These are phyloP conservation scores for Lates calcarifer DNA, from an alignment of 2,113 vertebrate species.

Conservation along the genomic window DNA sequence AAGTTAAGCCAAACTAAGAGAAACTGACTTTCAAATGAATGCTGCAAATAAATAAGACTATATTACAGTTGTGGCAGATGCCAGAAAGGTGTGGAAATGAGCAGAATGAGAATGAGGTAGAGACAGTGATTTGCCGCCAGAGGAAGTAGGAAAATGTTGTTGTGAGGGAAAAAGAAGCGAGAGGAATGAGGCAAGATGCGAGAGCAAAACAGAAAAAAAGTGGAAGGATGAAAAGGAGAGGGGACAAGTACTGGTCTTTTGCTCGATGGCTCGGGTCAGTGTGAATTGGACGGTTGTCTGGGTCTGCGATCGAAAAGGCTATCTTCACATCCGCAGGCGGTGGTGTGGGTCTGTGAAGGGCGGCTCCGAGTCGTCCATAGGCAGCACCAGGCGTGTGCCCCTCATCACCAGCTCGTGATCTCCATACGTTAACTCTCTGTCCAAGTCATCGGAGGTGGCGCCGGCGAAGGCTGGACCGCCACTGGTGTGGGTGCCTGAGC, in stretches of 20 bases:
- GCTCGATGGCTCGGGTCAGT: constrained; percentile 46
- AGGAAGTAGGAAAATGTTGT: constrained; percentile 46
- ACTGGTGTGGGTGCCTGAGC: constrained; percentile 74
- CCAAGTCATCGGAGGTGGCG: constrained; percentile 86
- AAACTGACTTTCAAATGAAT: constrained; percentile 30
- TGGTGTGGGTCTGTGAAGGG: constrained; percentile 81
- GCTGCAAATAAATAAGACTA: constrained; percentile 64
- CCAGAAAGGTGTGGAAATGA: constrained; percentile 48
- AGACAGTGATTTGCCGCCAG: constrained; percentile 53
- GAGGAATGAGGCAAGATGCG: constrained; percentile 34
- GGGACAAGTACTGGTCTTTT: constrained; percentile 53
- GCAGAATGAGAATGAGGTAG: constrained; percentile 71
- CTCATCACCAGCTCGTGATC: constrained; percentile 95
- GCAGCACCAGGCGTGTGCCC: constrained; percentile 94
- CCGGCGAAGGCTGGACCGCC: constrained; percentile 41
- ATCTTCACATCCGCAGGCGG: constrained; percentile 68
- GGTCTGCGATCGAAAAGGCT: neutral
- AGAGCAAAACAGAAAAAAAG: constrained; percentile 24
- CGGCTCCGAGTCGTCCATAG: constrained; percentile 96
- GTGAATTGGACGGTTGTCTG: constrained; percentile 23
- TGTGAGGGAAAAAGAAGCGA: constrained; percentile 26
- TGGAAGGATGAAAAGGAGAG: constrained; percentile 28
- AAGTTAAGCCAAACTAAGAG: constrained; percentile 43
- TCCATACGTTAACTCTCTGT: constrained; percentile 90
- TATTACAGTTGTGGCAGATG: constrained; percentile 53